Conservation (phyloP, 2,888 invertebrate species). For the Bombylius discolor region DNA sequence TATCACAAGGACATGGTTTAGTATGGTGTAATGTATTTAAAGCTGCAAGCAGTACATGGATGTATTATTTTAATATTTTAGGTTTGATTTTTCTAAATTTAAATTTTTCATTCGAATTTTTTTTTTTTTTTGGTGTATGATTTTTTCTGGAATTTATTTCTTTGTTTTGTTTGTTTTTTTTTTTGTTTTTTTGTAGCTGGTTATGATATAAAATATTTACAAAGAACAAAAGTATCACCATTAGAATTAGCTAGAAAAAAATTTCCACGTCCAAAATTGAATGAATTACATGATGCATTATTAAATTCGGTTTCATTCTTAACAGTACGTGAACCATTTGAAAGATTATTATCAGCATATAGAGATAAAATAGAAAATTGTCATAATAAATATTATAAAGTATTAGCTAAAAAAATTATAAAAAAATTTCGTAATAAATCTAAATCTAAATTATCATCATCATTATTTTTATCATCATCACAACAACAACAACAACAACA, state of each 20-base stretch:
- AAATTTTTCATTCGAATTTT: background rate
- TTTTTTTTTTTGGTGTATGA: background rate
- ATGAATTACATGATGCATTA: slow-evolving; percentile 49
- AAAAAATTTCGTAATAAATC: slow-evolving; percentile 42
- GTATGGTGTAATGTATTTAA: slow-evolving; percentile 67
- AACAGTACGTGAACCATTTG: slow-evolving; percentile 60
- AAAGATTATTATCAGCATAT: slow-evolving; percentile 56
- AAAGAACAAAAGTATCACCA: slow-evolving; percentile 47
- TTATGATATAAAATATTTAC: slow-evolving; percentile 46
- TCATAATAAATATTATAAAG: slow-evolving; percentile 54
- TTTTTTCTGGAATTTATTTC: too few species aligned
- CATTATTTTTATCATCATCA: background rate
- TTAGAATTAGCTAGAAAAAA: slow-evolving; percentile 53
- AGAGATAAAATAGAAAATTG: slow-evolving; percentile 60
- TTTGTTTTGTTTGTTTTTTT: background rate
- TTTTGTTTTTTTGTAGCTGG: slow-evolving; percentile 37
- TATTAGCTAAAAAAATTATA: slow-evolving; percentile 51
- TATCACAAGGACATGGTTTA: slow-evolving; percentile 51
- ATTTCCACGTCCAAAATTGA: slow-evolving; percentile 52
- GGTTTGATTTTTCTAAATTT: slow-evolving; percentile 39
- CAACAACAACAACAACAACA: slow-evolving; percentile 5
- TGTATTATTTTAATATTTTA: slow-evolving; percentile 63
- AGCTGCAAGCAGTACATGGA: slow-evolving; percentile 67
- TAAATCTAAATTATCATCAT: background rate
- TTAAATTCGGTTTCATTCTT: slow-evolving; percentile 52